Evolutionary conservation across 2,113 vertebrate genomes (phyloP).

Genomic region (Indri indri): DNA sequence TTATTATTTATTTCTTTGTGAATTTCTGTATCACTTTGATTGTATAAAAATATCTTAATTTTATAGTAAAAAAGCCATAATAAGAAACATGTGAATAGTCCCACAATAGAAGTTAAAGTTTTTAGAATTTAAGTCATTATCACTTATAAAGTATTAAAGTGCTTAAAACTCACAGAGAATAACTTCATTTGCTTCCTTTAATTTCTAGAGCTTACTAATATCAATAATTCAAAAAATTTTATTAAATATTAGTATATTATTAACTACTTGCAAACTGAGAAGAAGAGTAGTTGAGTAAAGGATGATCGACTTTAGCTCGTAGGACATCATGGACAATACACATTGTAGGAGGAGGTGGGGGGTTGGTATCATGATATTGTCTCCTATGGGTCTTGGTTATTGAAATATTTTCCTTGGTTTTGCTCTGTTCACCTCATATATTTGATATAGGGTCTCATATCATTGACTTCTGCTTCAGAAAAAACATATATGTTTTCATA

Average conservation of each 20-base stretch:
- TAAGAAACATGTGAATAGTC: background rate
- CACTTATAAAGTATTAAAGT: background rate
- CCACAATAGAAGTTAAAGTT: background rate
- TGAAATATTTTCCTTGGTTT: background rate
- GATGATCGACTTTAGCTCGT: background rate
- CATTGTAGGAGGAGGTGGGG: background rate
- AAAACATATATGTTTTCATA: background rate
- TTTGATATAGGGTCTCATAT: background rate
- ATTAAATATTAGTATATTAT: background rate
- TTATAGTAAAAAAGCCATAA: background rate
- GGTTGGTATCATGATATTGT: background rate
- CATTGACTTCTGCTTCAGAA: background rate
- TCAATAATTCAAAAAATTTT: background rate
- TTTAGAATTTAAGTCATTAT: background rate
- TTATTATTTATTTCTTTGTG: background rate
- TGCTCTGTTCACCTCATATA: background rate
- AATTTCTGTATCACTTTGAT: background rate
- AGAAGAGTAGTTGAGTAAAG: background rate
- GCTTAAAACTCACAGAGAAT: background rate
- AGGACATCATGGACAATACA: background rate
- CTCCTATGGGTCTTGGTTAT: background rate
- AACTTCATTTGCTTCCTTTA: background rate
- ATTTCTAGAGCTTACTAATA: background rate
- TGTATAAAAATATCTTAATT: background rate
- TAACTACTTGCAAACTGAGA: background rate